Base-by-base conservation (phyloP, 2,797 vertebrate species). In the Odontamblyopus rebecca region DNA sequence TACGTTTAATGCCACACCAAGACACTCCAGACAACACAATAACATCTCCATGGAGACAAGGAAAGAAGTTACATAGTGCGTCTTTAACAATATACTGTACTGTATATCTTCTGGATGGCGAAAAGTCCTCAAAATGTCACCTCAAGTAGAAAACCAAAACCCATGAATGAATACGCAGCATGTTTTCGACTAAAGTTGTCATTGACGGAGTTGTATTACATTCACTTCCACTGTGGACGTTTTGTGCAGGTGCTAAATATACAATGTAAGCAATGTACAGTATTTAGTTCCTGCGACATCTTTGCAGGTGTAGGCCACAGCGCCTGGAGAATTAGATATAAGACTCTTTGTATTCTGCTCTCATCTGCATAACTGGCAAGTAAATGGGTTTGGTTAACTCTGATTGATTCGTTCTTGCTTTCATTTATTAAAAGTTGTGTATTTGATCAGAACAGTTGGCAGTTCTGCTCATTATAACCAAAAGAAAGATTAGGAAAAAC, bases 131-230 rank as follows among this genome's bases (percentile, higher is more conserved):
- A 38, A 44, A 44, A 18, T 51, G 15, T 53, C 19, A 19, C n/a
- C 53, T 56, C 1, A 4, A 23, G 15, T 13, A 16, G 44, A 48
- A 48, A 48, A 13, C 44, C 15, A 13, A 48, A 15, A 48, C 44
- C 44, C 12, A 48, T 13, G 44, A 48, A 48, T 9, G 44, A 48
- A 48, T 23, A 23, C n/a, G 26, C 53, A 56, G 12, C 53, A 23
- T 6, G 26, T 56, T 4, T 11, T 56, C 19, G 41, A 18, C 11
- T 13, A 70, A 27, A 41, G 48, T 32, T 53, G 53, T 35, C 72
- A 67, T 81, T 80, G 74, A 74, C 23, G 19, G 2, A 16, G 60
- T 67, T 53, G 19, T 67, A 67, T 85, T 75, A 83, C 85, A 66
- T 66, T 66, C 68, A 71, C 26, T 73, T 80, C 83, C 64, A 69